Percentiles rank a stretch among this genome's conserved stretches.
phyloP scores from a whole-genome alignment of 2,888 invertebrate genomes.

The Polietes domitor region DNA sequence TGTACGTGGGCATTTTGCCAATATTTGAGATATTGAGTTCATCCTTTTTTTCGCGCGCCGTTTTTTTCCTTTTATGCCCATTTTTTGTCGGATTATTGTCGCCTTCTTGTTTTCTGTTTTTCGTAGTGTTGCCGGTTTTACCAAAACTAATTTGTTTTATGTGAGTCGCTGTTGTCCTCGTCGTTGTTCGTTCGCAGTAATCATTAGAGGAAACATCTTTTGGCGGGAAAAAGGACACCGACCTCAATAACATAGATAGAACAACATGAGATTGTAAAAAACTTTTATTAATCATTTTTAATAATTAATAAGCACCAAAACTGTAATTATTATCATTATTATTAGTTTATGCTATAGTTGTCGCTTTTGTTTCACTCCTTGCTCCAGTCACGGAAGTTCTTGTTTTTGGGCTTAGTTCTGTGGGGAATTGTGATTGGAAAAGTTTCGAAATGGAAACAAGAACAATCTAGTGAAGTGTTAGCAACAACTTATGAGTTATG shows the following conservation, averaged over 20 bases:
- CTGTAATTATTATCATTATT: neutral
- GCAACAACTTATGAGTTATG: neutral
- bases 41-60: neutral
- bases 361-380: neutral
- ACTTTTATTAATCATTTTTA: constrained; percentile 30
- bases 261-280: neutral
- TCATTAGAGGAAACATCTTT: neutral
- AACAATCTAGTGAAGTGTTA: neutral
- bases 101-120: neutral
- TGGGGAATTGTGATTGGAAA: constrained; percentile 5
- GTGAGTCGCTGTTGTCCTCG: neutral
- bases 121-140: neutral
- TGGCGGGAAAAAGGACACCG: neutral
- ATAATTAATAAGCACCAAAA: constrained; percentile 17
- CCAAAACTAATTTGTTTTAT: constrained; percentile 23
- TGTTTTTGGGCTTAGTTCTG: neutral
- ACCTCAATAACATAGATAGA: neutral
- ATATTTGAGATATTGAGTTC: neutral
- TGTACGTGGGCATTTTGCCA: constrained; percentile 7
- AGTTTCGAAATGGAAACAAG: neutral
- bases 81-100: neutral
- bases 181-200: neutral
- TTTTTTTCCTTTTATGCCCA: neutral
- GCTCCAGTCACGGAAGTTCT: neutral
- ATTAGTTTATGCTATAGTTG: neutral